phyloP scores from a whole-genome alignment of 2,113 vertebrate genomes.

The Corydoras maculifer region DNA sequence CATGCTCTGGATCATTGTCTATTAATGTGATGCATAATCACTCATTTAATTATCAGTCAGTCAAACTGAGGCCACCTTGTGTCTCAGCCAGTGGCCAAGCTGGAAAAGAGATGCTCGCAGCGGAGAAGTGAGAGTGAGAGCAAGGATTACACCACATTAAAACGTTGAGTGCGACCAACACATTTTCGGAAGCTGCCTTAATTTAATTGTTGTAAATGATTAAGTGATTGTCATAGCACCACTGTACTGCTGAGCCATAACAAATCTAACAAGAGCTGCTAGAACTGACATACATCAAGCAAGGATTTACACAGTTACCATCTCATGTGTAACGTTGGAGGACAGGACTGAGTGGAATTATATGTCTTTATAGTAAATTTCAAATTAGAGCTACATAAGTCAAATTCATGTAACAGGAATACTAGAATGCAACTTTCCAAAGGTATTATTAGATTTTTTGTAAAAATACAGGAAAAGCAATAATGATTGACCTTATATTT shows the following conservation, averaged over 20 bases:
- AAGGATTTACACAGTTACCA: too few species aligned
- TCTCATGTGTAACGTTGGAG: too few species aligned
- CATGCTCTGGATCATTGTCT: constrained; percentile 91
- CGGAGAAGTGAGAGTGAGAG: constrained; percentile 65
- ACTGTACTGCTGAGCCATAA: neutral
- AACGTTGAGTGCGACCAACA: constrained; percentile 61
- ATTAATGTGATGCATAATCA: constrained; percentile 97
- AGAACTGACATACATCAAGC: too few species aligned
- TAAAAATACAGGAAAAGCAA: too few species aligned
- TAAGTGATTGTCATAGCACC: neutral
- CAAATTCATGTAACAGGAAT: too few species aligned
- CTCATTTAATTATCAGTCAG: constrained; percentile 96
- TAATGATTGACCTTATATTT: too few species aligned
- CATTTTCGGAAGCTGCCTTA: neutral
- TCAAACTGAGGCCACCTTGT: constrained; percentile 76
- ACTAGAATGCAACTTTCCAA: too few species aligned
- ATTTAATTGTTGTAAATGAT: neutral
- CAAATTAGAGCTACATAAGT: too few species aligned
- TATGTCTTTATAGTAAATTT: too few species aligned
- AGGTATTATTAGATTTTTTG: too few species aligned
- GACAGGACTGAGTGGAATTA: too few species aligned
- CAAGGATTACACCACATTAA: constrained; percentile 76
- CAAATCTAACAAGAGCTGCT: too few species aligned
- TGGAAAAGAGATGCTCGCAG: constrained; percentile 57
- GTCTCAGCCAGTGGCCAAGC: constrained; percentile 51